Percentiles rank a stretch among this genome's conserved stretches.
These are phyloP conservation scores for Gnathonemus echidnorhynchus DNA, from an alignment of 2,113 vertebrate genomes.

Conservation along the genomic window DNA sequence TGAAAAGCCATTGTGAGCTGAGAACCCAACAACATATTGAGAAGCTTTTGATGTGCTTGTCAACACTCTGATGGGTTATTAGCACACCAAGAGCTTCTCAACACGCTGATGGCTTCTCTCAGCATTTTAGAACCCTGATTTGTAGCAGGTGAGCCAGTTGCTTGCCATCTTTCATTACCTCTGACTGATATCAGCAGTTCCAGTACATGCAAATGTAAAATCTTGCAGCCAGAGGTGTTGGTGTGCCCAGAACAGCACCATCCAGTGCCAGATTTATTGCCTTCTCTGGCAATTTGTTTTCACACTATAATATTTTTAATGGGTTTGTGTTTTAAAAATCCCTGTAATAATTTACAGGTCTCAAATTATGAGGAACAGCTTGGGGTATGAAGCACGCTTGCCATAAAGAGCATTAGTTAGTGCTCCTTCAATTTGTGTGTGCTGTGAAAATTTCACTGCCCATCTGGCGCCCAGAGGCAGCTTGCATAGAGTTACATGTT, in stretches of 20 bases:
- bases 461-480: background rate
- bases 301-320: background rate
- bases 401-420: background rate
- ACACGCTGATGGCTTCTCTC: background rate
- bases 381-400: background rate
- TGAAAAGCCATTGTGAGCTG: background rate
- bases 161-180: background rate
- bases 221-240: background rate
- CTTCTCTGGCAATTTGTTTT: background rate
- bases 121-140: background rate
- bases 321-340: background rate
- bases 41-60: background rate
- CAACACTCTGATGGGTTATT: background rate
- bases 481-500: background rate
- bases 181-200: background rate
- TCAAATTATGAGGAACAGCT: background rate
- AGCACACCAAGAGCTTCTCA: background rate
- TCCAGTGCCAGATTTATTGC: background rate
- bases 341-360: background rate
- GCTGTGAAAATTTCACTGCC: background rate
- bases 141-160: background rate
- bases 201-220: constrained; percentile 1
- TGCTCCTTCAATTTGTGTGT: constrained; percentile 1
- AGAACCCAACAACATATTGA: background rate
- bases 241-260: background rate